phyloP scores from a whole-genome alignment of 2,888 invertebrate genomes.

The Petrophora chlorosata region DNA sequence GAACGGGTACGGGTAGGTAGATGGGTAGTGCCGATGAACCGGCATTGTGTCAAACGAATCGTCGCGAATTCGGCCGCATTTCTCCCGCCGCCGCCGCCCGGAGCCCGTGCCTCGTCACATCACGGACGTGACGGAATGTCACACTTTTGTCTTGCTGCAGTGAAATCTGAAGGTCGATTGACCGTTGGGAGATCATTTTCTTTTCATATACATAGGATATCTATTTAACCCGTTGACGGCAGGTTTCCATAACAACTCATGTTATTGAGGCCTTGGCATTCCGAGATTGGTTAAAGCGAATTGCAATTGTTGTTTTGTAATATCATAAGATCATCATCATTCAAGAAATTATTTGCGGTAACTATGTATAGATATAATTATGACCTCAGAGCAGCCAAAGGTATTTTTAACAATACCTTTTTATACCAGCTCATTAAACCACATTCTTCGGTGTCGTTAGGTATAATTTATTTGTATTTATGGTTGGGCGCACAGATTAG shows the following conservation, averaged over 20 bases:
- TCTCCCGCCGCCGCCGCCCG: slow-evolving; percentile 54
- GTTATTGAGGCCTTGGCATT: slow-evolving; percentile 29
- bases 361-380: too few relatives aligned
- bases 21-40: slow-evolving; percentile 68
- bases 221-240: not conserved
- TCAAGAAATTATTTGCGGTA: slow-evolving; percentile 25
- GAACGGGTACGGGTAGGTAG: slow-evolving; percentile 40
- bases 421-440: slow-evolving; percentile 19
- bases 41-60: slow-evolving; percentile 78
- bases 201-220: slow-evolving; percentile 29
- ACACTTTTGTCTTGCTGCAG: slow-evolving; percentile 63
- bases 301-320: slow-evolving; percentile 8
- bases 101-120: slow-evolving; percentile 34
- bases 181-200: slow-evolving; percentile 58
- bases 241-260: slow-evolving; percentile 9
- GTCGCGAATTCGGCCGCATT: slow-evolving; percentile 80
- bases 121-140: slow-evolving; percentile 74
- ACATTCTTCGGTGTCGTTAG: slow-evolving; percentile 27
- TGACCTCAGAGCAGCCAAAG: slow-evolving; percentile 25
- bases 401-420: slow-evolving; percentile 26
- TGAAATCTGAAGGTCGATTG: slow-evolving; percentile 75
- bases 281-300: slow-evolving; percentile 14
- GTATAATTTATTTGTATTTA: slow-evolving; percentile 16
- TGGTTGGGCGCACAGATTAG: slow-evolving; percentile 8
- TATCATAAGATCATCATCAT: slow-evolving; percentile 28